These are phyloP conservation scores for Plectus sambesii DNA, from an alignment of 1,140 invertebrate genomes.

Conservation along the genomic window DNA sequence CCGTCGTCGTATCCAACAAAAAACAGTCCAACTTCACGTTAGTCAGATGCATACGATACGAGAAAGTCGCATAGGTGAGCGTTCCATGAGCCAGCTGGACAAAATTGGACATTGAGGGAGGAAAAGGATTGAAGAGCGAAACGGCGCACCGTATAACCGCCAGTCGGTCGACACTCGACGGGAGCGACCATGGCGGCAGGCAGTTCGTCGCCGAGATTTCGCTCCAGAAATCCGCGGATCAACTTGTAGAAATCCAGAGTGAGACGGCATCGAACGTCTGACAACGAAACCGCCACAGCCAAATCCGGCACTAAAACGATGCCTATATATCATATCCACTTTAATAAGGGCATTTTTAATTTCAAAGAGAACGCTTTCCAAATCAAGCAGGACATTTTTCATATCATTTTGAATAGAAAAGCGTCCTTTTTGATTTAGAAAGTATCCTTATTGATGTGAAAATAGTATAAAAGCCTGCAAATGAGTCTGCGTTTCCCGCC, in stretches of 20 bases:
- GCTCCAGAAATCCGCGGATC: conserved; percentile 69
- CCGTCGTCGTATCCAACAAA: conserved; percentile 72
- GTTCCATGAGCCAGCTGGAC: conserved; percentile 1
- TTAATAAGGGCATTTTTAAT: neutral
- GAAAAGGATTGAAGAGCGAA: conserved; percentile 1
- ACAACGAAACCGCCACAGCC: conserved; percentile 68
- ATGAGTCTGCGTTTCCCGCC: no score
- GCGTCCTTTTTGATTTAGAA: no score
- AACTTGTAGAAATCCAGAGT: conserved; percentile 74
- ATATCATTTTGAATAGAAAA: no score
- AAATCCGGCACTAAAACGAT: conserved; percentile 63
- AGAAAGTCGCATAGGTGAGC: conserved; percentile 31
- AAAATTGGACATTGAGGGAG: conserved; percentile 11
- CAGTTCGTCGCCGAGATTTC: conserved; percentile 81
- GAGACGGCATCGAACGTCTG: conserved; percentile 69
- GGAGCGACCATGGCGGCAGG: no score
- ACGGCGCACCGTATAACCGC: no score
- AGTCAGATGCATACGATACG: conserved; percentile 29
- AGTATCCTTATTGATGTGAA: no score
- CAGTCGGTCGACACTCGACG: no score
- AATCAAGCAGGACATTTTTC: no score
- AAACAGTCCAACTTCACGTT: conserved; percentile 58
- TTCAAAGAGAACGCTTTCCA: no score
- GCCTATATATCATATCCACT: conserved; percentile 5
- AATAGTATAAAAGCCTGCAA: no score